Base-by-base conservation (phyloP, 2,113 vertebrate genomes). In the Zapornia atra region DNA sequence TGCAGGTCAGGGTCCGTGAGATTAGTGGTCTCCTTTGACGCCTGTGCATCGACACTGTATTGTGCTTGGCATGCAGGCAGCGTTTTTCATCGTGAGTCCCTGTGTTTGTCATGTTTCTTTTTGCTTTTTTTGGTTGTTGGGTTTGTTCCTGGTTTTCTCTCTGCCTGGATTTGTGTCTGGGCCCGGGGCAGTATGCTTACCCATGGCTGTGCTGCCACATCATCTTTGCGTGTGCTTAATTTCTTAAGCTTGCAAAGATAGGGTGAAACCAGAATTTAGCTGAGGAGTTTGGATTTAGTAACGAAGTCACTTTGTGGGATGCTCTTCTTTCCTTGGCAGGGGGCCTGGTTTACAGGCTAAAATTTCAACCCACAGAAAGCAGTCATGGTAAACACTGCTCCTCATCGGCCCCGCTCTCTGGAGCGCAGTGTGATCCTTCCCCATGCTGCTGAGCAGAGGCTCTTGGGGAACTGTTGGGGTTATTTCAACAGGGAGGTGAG, bases 291-390 rank as follows among this genome's bases (percentile, higher is more conserved):
- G 63, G 26, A 20, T 46, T 33, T 48, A 28, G 50, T 5, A 4
- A 5, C 0, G 19, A 86, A 65, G 60, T 12, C 6, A 0, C 73
- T 42, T 2, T 8, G 24, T 22, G 65, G 65, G 68, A 21, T 56
- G 60, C 40, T 71, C 20, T 4, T 56, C 31, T 21, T 46, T 15
- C 40, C 63, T 57, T 56, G 50, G 16, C 38, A 5, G n/a, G 16
- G 29, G 16, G 12, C 19, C 63, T 51, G 64, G 3, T 21, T 50
- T 53, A 2, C 20, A 26, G 56, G 50, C 44, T 42, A 1, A 60
- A 33, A 18, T 38, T 57, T 48, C 83, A 66, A 17, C 26, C 38
- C 44, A 40, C 31, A 34, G 34, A 25, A 34, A n/a, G 36, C 46
- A 36, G 18, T 21, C 46, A 3, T n/a, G 46, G 28, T 57, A 26